Percentiles rank a stretch among this genome's conserved stretches.
Evolutionary conservation across 2,797 vertebrate genomes (phyloP).

Genomic region (Gambusia yucatana): DNA sequence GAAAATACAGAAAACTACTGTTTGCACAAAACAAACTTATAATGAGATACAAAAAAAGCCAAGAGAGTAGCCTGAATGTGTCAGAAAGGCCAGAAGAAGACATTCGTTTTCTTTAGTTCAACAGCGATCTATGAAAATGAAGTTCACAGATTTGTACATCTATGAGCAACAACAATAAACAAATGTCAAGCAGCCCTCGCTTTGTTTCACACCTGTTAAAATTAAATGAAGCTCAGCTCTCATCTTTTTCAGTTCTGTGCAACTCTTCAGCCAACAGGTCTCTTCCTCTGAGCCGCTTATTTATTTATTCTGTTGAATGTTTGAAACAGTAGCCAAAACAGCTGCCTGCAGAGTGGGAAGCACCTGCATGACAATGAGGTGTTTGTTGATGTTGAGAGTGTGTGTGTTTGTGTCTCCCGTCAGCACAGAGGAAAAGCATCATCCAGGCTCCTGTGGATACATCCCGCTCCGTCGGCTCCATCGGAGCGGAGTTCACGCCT

Average conservation of each 20-base stretch:
- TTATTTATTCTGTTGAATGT: slow-evolving; percentile 61
- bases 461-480: slow-evolving; percentile 29
- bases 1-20: not conserved
- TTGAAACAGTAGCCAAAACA: slow-evolving; percentile 51
- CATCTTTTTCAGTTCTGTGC: slow-evolving; percentile 37
- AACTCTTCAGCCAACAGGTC: slow-evolving; percentile 6
- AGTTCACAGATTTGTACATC: slow-evolving; percentile 3
- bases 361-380: slow-evolving; percentile 72
- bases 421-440: slow-evolving; percentile 67
- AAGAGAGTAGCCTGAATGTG: not conserved
- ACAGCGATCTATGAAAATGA: not conserved
- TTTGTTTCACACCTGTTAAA: slow-evolving; percentile 34
- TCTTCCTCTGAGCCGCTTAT: slow-evolving; percentile 51
- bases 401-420: slow-evolving; percentile 20
- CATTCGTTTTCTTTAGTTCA: not conserved
- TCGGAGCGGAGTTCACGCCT: not conserved
- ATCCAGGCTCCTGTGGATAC: slow-evolving; percentile 39
- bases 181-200: slow-evolving; percentile 1
- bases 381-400: slow-evolving; percentile 3
- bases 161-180: slow-evolving; percentile 20
- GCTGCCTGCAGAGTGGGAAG: slow-evolving; percentile 60
- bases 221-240: slow-evolving; percentile 25
- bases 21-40: not conserved
- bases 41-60: not conserved
- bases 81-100: not conserved